Base-by-base conservation (phyloP, 2,113 vertebrate genomes). In the Probosciger aterrimus region DNA sequence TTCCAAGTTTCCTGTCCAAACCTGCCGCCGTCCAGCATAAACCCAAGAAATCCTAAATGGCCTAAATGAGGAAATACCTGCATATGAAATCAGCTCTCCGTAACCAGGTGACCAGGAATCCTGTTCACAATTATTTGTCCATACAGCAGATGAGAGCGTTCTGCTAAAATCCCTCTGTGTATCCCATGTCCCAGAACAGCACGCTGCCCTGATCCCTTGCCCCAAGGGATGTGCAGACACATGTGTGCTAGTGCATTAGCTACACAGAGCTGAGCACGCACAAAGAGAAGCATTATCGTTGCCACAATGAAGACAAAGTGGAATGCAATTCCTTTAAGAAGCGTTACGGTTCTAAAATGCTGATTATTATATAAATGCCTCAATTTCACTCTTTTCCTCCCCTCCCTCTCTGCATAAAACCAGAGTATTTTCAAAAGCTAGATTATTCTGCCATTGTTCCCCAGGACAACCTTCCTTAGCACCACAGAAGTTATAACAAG, bases 301-400 rank as follows among this genome's bases (percentile, higher is more conserved):
- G 90, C 93, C 89, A 24, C 3, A 69, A 84, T 79, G 93, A 74
- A 93, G 88, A 59, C 70, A 90, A 78, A 93, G 4, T 1, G 39
- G 80, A 93, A 94, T 22, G 90, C 82, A 24, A 88, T 18, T 71
- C 88, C 86, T 55, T 57, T 33, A 2, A 49, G 63, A 86, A 92
- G 77, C 53, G 70, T 49, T 65, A 94, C 15, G 33, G 93, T 93
- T 98, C 94, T 93, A 88, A 97, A 97, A 85, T 62, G 49, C 83
- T 95, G n/a, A 27, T 79, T 65, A 71, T 46, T 65, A 71, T 41
- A 86, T 92, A 97, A 97, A 95, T 57, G 97, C 97, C 81, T 92
- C 89, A 16, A 88, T 94, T 96, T 86, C 93, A 10, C 43, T 90
- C 64, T 60, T 43, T 63, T 44, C 69, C 77, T 80, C 74, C 75